phyloP scores from a whole-genome alignment of 1,140 invertebrate genomes.

The Globodera rostochiensis region DNA sequence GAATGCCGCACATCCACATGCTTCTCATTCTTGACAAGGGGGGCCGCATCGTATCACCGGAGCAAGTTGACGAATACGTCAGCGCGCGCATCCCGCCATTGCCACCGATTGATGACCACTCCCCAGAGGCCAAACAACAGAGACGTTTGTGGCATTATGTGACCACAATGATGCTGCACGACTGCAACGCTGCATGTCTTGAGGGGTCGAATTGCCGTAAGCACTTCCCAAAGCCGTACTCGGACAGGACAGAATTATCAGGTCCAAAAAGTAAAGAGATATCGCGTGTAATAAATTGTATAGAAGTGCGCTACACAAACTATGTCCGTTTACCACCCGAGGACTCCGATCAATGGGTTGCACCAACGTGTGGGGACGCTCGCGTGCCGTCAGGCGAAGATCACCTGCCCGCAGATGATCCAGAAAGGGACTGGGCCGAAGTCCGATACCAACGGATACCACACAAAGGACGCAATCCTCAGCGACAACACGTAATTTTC shows the following conservation, averaged over 20 bases:
- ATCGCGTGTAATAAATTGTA: neutral
- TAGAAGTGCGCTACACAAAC: neutral
- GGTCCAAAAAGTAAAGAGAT: neutral
- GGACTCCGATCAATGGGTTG: neutral
- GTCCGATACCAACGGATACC: neutral
- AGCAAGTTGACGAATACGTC: neutral
- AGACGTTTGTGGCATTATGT: neutral
- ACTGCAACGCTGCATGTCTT: neutral
- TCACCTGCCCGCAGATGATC: neutral
- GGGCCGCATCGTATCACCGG: neutral
- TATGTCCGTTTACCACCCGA: neutral
- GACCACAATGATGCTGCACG: neutral
- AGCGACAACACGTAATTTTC: neutral
- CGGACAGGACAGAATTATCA: neutral
- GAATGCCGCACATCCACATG: neutral
- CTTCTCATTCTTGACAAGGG: neutral
- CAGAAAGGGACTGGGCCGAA: neutral
- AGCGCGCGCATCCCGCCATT: neutral
- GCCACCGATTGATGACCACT: neutral
- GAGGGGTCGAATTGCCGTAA: neutral
- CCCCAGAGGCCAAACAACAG: neutral
- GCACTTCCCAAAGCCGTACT: neutral
- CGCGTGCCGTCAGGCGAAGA: neutral
- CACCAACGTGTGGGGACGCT: too few relatives aligned
- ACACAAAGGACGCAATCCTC: neutral